A percentile compares a stretch with the other conserved stretches of the same genome.
phyloP scores from a whole-genome alignment of 1,140 invertebrate genomes.

The Drosophila lacteicornis region DNA sequence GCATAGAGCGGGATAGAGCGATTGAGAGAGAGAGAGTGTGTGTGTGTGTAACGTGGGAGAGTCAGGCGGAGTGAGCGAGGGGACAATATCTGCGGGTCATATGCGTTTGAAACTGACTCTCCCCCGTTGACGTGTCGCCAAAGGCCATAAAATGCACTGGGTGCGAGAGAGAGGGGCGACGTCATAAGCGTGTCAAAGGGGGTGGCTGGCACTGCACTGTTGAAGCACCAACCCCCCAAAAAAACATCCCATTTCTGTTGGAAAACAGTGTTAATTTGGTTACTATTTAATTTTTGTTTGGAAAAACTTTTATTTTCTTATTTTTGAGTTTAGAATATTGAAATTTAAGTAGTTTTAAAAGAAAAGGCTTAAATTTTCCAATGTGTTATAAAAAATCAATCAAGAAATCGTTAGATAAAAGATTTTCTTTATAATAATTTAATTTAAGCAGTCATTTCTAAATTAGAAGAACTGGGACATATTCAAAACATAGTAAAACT shows the following conservation, averaged over 20 bases:
- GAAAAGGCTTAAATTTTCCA: too few relatives aligned
- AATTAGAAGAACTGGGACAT: too few relatives aligned
- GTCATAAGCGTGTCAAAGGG: slow-evolving; percentile 4
- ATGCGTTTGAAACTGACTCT: slow-evolving; percentile 17
- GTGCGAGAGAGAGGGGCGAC: slow-evolving; percentile 12
- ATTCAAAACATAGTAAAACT: too few relatives aligned
- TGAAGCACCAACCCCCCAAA: neutral
- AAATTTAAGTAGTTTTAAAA: too few relatives aligned
- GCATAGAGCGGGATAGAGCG: slow-evolving; percentile 12
- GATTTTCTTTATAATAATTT: too few relatives aligned
- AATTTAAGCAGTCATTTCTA: too few relatives aligned
- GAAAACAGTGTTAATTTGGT: too few relatives aligned
- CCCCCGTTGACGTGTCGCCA: slow-evolving; percentile 30
- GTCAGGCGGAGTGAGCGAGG: neutral
- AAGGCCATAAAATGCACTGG: slow-evolving; percentile 3
- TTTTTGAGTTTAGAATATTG: too few relatives aligned
- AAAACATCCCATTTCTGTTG: neutral
- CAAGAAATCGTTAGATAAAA: too few relatives aligned
- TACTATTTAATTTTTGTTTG: neutral
- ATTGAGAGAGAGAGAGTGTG: neutral
- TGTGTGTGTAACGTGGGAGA: slow-evolving; percentile 5
- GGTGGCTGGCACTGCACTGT: slow-evolving; percentile 12
- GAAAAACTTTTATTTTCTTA: too few relatives aligned
- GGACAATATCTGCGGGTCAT: slow-evolving; percentile 3
- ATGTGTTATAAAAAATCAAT: too few relatives aligned